These are phyloP conservation scores for Alviniconcha strummeri DNA, from an alignment of 2,888 invertebrate species.

Conservation along the genomic window DNA sequence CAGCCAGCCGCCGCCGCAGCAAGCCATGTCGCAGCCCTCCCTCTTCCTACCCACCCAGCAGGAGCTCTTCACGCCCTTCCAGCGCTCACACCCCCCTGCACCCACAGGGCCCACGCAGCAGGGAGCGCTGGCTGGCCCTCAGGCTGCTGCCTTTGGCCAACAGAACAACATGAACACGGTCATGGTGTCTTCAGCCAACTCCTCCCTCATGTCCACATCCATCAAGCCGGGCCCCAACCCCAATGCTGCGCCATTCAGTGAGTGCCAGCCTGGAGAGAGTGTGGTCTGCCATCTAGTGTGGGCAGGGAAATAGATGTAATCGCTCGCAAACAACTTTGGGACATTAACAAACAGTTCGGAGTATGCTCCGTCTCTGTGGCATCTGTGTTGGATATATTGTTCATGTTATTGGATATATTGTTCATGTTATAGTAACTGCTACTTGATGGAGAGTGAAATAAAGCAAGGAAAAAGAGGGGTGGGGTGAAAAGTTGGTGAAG, in stretches of 20 bases:
- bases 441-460: too few species aligned
- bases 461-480: too few species aligned
- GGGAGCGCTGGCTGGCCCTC: constrained; percentile 77
- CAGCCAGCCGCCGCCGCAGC: constrained; percentile 46
- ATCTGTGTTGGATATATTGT: too few species aligned
- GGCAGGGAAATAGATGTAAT: too few species aligned
- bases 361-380: too few species aligned
- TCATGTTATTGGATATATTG: too few species aligned
- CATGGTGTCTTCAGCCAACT: constrained; percentile 87
- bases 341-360: too few species aligned
- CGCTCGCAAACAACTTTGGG: too few species aligned
- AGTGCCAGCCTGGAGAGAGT: background rate
- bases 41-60: constrained; percentile 78
- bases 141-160: constrained; percentile 44
- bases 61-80: constrained; percentile 40
- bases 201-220: constrained; percentile 91
- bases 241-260: constrained; percentile 38
- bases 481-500: too few species aligned
- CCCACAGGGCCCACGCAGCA: constrained; percentile 34
- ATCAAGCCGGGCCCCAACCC: constrained; percentile 78
- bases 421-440: too few species aligned
- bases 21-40: constrained; percentile 67
- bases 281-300: too few species aligned
- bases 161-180: constrained; percentile 88
- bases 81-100: constrained; percentile 46